These are phyloP conservation scores for Saimiri boliviensis DNA, from an alignment of 2,113 vertebrate species.

Conservation along the genomic window DNA sequence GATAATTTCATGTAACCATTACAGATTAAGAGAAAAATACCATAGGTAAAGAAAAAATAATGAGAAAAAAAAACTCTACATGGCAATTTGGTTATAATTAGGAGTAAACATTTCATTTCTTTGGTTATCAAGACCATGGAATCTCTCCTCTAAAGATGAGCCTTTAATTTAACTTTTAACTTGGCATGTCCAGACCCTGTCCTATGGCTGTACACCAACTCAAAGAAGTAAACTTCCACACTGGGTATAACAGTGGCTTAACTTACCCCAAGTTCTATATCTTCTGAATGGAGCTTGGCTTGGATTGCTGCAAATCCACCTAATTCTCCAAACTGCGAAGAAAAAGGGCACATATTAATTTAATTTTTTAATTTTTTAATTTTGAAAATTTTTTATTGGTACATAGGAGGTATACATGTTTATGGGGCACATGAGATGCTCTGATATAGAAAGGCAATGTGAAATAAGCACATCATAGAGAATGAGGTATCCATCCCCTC, in stretches of 20 bases:
- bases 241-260: background rate
- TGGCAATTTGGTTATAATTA: conserved; percentile 10
- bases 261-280: conserved; percentile 97
- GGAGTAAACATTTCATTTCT: background rate
- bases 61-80: background rate
- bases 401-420: no score
- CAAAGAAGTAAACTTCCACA: background rate
- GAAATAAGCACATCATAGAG: no score
- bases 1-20: conserved; percentile 7
- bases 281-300: conserved; percentile 94
- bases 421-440: no score
- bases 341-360: background rate
- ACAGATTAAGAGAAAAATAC: background rate
- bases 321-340: conserved; percentile 95
- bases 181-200: background rate
- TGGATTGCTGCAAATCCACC: conserved; percentile 98
- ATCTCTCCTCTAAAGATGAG: background rate
- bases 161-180: background rate
- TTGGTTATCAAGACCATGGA: background rate
- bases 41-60: background rate
- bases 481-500: no score
- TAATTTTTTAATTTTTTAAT: background rate
- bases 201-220: background rate
- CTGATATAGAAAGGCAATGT: no score
- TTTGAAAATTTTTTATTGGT: no score